Evolutionary conservation across 2,113 vertebrate genomes (phyloP), one percentile per base, ranked within the genome.

Genomic region (Neotoma lepida): DNA sequence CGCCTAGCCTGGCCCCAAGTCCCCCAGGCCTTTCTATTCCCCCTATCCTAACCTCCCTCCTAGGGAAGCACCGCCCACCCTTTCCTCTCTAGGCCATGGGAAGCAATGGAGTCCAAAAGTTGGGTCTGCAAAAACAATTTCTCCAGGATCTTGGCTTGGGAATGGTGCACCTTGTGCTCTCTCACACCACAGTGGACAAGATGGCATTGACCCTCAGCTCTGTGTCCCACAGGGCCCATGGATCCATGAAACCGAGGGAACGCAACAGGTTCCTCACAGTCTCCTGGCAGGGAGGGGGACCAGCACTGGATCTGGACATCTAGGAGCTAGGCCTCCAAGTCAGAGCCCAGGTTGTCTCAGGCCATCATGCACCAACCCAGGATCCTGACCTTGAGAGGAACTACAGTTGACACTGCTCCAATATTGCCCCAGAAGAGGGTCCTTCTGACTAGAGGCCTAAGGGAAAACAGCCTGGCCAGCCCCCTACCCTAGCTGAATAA

Each of bases 21-120:
- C 94, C 88, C 94, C 51, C 74, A 74, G 97, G 96, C 95, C 64
- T 86, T 49, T 41, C 92, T 76, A 5, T 86, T 95, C 88, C 95
- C 33, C 41, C 58, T 6, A 39, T 24, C n/a, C 80, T 39, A 20
- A 14, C 51, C 24, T 33, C 92, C 26, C 63, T 71, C 90, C 66
- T 20, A 88, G 91, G 94, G 63, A 96, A 96, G 90, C 95, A 64
- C 90, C 94, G 49, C 95, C 87, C 33, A 9, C 91, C 20, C 84
- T 20, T 66, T 82, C 71, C 95, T 90, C 84, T 89, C 6, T 2
- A 17, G 76, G 81, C 66, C 20, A 70, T 95, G 93, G 96, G 96
- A 95, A 94, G 89, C 64, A 46, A 46, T 66, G 0, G 0, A 14
- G 74, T 70, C 94, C 95, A 96, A 64, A 44, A 85, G 84, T 24